Evolutionary conservation across 2,113 vertebrate species (phyloP).

Genomic region (Falcunculus frontatus): DNA sequence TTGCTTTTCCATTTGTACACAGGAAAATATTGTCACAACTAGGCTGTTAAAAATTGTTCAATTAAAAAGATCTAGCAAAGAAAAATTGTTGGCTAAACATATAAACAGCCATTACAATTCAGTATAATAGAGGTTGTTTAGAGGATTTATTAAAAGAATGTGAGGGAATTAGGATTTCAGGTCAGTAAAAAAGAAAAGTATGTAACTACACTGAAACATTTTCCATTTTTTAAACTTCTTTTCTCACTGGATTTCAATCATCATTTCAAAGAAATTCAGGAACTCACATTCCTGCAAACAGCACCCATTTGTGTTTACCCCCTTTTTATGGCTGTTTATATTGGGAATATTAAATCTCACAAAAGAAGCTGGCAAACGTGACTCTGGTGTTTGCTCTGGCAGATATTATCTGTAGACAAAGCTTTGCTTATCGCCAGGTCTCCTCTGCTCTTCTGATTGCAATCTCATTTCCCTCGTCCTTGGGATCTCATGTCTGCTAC

Average conservation of each 20-base stretch:
- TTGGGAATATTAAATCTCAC: constrained; percentile 44
- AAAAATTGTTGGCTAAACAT: neutral
- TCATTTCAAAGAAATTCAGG: constrained; percentile 1
- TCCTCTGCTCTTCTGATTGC: constrained; percentile 63
- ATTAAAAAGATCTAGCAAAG: neutral
- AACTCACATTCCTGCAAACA: constrained; percentile 11
- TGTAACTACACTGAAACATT: neutral
- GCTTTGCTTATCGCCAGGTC: constrained; percentile 59
- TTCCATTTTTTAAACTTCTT: neutral
- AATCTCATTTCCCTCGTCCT: constrained; percentile 74
- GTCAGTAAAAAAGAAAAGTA: neutral
- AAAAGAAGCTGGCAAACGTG: constrained; percentile 29
- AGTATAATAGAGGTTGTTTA: neutral
- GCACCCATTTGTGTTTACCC: constrained; percentile 30
- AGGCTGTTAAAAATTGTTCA: neutral
- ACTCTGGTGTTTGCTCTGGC: constrained; percentile 51
- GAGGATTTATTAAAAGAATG: neutral
- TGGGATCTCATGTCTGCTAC: constrained; percentile 54
- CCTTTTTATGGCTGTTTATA: constrained; percentile 43
- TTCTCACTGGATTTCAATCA: constrained; percentile 32
- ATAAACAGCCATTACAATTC: neutral
- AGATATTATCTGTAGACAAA: constrained; percentile 67
- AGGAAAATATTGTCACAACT: neutral
- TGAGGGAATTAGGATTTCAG: neutral
- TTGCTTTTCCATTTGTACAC: neutral